Conservation (phyloP, 1,140 invertebrate species). For the Uloborus diversus region DNA sequence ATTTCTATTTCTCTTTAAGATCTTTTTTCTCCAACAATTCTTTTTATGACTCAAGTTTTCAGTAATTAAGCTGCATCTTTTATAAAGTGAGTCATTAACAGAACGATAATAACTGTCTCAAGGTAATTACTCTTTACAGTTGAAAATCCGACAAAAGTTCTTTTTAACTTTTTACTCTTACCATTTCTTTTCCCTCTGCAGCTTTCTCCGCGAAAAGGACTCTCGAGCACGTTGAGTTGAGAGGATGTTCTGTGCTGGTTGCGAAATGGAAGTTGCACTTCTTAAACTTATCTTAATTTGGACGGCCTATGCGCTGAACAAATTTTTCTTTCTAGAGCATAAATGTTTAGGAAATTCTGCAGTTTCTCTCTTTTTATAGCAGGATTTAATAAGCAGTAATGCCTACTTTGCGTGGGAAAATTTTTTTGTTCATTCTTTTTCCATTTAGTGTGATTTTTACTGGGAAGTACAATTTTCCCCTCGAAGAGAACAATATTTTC, state of each 20-base stretch:
- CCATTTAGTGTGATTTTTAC: too few species aligned
- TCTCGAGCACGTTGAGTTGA: constrained; percentile 34
- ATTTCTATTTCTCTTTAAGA: constrained; percentile 38
- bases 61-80: constrained; percentile 45
- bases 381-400: too few species aligned
- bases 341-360: neutral
- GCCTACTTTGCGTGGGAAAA: neutral
- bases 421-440: neutral
- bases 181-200: constrained; percentile 15
- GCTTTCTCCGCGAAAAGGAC: constrained; percentile 17
- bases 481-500: too few species aligned
- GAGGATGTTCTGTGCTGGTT: too few species aligned
- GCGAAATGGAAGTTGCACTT: neutral
- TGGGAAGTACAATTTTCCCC: too few species aligned
- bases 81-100: constrained; percentile 45
- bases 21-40: constrained; percentile 22
- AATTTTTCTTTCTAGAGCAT: too few species aligned
- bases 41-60: constrained; percentile 35
- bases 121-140: constrained; percentile 48
- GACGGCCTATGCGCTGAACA: constrained; percentile 51
- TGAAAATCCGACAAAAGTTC: constrained; percentile 45
- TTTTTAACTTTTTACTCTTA: constrained; percentile 10
- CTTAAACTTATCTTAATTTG: constrained; percentile 50
- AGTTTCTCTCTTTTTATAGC: neutral
- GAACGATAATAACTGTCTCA: constrained; percentile 44